These are phyloP conservation scores for Diabrotica virgifera DNA, from an alignment of 1,140 invertebrate species.

Conservation along the genomic window DNA sequence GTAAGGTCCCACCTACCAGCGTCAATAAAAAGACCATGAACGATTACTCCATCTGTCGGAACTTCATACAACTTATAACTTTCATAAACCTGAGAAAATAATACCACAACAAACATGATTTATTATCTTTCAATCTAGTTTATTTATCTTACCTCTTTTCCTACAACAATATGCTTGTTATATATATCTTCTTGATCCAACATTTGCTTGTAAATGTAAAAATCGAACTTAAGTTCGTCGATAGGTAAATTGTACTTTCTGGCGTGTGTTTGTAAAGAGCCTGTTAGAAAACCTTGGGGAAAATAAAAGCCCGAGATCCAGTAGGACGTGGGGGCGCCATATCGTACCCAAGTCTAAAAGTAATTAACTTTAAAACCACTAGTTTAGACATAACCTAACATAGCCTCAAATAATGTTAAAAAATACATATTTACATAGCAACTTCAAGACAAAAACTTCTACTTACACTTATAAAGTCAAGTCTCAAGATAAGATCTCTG, in stretches of 20 bases:
- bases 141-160: slow-evolving; percentile 43
- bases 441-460: neutral
- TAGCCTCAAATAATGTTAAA: neutral
- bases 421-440: slow-evolving; percentile 5
- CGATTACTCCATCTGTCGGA: slow-evolving; percentile 72
- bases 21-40: slow-evolving; percentile 85
- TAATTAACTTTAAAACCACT: neutral
- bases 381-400: no score
- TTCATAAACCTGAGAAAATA: slow-evolving; percentile 31
- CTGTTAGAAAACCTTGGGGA: slow-evolving; percentile 87
- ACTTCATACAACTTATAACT: slow-evolving; percentile 57
- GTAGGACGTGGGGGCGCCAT: slow-evolving; percentile 71
- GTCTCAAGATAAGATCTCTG: slow-evolving; percentile 69
- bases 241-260: slow-evolving; percentile 80
- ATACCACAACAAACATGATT: no score
- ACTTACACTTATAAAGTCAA: slow-evolving; percentile 71
- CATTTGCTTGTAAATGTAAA: slow-evolving; percentile 55
- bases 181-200: slow-evolving; percentile 68
- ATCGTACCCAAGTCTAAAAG: slow-evolving; percentile 67
- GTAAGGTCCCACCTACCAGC: slow-evolving; percentile 76
- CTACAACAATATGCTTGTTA: slow-evolving; percentile 48
- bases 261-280: slow-evolving; percentile 80
- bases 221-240: slow-evolving; percentile 80
- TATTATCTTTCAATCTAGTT: neutral
- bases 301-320: slow-evolving; percentile 92